Evolutionary conservation across 2,113 vertebrate species (phyloP).

Genomic region (Catharus fuscescens): DNA sequence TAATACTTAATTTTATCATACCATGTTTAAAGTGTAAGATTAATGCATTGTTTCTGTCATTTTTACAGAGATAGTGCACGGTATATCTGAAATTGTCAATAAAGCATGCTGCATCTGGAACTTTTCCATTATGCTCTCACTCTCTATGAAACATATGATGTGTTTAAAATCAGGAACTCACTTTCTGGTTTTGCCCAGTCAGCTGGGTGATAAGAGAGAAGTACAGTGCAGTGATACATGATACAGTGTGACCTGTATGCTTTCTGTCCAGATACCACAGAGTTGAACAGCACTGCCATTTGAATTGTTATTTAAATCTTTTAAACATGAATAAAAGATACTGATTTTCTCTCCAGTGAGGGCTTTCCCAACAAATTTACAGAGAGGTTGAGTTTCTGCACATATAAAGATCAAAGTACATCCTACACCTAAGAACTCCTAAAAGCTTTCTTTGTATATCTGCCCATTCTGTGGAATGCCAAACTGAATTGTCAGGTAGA

Average conservation of each 20-base stretch:
- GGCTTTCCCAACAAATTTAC: background rate
- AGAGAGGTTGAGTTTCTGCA: background rate
- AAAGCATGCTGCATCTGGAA: background rate
- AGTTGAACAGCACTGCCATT: background rate
- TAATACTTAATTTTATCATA: background rate
- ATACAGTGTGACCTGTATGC: background rate
- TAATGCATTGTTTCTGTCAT: background rate
- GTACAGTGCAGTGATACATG: background rate
- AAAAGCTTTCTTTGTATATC: background rate
- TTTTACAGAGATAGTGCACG: background rate
- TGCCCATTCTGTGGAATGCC: background rate
- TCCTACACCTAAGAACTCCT: background rate
- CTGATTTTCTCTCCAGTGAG: background rate
- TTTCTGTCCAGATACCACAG: background rate
- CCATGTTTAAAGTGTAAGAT: background rate
- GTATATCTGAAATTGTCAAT: background rate
- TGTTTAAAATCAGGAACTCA: background rate
- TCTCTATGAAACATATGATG: background rate
- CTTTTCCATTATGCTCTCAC: background rate
- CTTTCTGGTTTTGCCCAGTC: background rate
- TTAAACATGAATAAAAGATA: background rate
- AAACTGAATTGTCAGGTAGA: background rate
- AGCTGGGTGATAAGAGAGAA: background rate
- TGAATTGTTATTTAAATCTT: background rate
- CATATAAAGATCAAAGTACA: background rate